phyloP scores from a whole-genome alignment of 2,888 invertebrate species.

The Scaptomyza polygonia region DNA sequence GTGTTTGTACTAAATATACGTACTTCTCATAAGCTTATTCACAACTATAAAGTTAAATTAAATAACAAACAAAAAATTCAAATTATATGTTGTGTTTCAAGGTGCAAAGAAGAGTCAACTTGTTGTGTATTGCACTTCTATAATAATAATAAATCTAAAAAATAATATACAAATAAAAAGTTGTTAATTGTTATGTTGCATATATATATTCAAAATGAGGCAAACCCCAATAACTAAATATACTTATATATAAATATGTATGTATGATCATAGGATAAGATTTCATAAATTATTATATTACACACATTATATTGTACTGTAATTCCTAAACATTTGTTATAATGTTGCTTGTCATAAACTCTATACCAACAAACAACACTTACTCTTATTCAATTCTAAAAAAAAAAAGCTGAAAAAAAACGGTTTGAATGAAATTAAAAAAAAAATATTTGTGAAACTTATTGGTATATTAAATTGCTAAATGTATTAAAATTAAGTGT shows the following conservation, averaged over 20 bases:
- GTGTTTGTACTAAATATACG: slow-evolving; percentile 30
- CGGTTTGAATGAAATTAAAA: slow-evolving; percentile 32
- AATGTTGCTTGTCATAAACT: slow-evolving; percentile 63
- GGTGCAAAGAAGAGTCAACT: slow-evolving; percentile 33
- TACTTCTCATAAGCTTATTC: slow-evolving; percentile 64
- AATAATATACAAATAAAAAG: slow-evolving; percentile 7
- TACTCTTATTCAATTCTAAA: slow-evolving; percentile 60
- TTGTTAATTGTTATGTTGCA: slow-evolving; percentile 74
- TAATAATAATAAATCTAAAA: slow-evolving; percentile 2
- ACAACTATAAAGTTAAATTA: slow-evolving; percentile 30
- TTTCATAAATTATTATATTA: slow-evolving; percentile 61
- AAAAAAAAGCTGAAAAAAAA: slow-evolving; percentile 49
- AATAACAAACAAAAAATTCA: slow-evolving; percentile 23
- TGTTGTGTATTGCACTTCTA: slow-evolving; percentile 38
- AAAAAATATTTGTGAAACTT: slow-evolving; percentile 84
- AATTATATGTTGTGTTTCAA: slow-evolving; percentile 47
- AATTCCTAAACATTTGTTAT: slow-evolving; percentile 73
- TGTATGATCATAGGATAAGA: slow-evolving; percentile 41
- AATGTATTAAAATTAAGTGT: slow-evolving; percentile 20
- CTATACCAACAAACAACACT: slow-evolving; percentile 41
- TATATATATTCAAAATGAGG: slow-evolving; percentile 58
- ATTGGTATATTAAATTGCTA: slow-evolving; percentile 87
- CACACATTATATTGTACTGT: slow-evolving; percentile 48
- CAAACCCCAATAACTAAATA: slow-evolving; percentile 43
- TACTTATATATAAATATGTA: slow-evolving; percentile 10